Evolutionary conservation across 1,140 invertebrate genomes (phyloP).

Genomic region (Patella vulgata): DNA sequence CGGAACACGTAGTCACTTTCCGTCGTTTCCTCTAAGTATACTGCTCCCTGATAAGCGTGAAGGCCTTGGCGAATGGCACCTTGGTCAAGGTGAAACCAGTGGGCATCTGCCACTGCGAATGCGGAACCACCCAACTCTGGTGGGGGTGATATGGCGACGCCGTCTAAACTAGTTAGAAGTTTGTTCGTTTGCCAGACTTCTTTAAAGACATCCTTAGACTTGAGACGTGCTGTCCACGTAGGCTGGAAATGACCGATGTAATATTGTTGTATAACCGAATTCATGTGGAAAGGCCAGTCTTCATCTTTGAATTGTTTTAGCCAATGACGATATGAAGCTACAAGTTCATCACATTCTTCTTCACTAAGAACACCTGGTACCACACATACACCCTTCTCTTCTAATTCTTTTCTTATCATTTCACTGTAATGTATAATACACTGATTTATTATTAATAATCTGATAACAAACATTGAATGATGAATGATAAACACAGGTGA

Average conservation of each 20-base stretch:
- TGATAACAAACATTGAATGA: no score
- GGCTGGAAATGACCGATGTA: conserved; percentile 37
- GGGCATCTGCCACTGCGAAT: conserved; percentile 19
- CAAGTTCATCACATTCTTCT: conserved; percentile 20
- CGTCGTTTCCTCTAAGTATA: conserved; percentile 43
- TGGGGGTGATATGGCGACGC: conserved; percentile 31
- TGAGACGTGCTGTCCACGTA: conserved; percentile 35
- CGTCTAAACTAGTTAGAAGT: conserved; percentile 44
- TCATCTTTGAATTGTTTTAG: conserved; percentile 11
- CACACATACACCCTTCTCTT: conserved; percentile 18
- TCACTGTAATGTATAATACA: conserved; percentile 12
- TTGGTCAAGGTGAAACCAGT: conserved; percentile 55
- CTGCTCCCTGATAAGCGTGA: conserved; percentile 51
- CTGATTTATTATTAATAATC: no score
- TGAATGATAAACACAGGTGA: no score
- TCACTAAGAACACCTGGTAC: conserved; percentile 8
- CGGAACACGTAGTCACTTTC: conserved; percentile 37
- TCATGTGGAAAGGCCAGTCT: conserved; percentile 10
- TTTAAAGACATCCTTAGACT: conserved; percentile 34
- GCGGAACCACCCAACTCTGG: conserved; percentile 19
- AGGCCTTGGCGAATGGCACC: conserved; percentile 30
- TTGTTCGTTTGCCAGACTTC: conserved; percentile 43
- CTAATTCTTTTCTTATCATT: conserved; percentile 4
- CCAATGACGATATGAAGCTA: conserved; percentile 11
- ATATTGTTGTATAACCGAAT: conserved; percentile 35